Evolutionary conservation across 2,888 invertebrate genomes (phyloP), one percentile per base, ranked within the genome.

Genomic region (Ariolimax columbianus): DNA sequence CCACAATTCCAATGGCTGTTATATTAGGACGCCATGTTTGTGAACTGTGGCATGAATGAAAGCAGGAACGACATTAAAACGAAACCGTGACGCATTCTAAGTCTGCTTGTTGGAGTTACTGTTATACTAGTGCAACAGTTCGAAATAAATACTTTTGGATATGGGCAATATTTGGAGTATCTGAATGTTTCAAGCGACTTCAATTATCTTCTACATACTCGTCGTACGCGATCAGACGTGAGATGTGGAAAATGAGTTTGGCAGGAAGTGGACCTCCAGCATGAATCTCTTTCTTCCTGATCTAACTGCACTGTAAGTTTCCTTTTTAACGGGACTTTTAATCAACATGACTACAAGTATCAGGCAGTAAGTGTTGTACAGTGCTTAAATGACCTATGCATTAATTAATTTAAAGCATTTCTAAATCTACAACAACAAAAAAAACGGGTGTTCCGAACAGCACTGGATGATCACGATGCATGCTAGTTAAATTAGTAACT

Each of bases 1-100:
- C 88, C 88, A 88, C 79, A 87, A 88, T 88, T 84, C 88, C 77
- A 47, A 23, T 66, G 81, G 43, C 72, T 87, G 77, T 75, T 82
- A 72, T 77, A 68, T 33, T n/a, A 19, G 36, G 86, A 77, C 84
- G 88, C 88, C 87, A 88, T 87, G 87, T 86, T 88, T 26, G 55
- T 84, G 84, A 80, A 80, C 73, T 84, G 78, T 86, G 80, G 77
- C 30, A 82, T 84, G 59, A 77, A 66, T 70, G 70, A 77, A 79
- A 86, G 55, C 77, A 84, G 82, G 82, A 72, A 77, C 84, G 84
- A 66, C 47, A 81, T 84, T 75, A 47, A 75, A 77, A 84, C 84
- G 81, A 77, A 84, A 36, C n/a, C n/a, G 40, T 63, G 63, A 30
- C 43, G 59, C 30, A 38, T 79, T 30, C 17, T 14, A 38, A 77